phyloP scores from a whole-genome alignment of 2,797 vertebrate species.

The Eurystomus glaucurus region DNA sequence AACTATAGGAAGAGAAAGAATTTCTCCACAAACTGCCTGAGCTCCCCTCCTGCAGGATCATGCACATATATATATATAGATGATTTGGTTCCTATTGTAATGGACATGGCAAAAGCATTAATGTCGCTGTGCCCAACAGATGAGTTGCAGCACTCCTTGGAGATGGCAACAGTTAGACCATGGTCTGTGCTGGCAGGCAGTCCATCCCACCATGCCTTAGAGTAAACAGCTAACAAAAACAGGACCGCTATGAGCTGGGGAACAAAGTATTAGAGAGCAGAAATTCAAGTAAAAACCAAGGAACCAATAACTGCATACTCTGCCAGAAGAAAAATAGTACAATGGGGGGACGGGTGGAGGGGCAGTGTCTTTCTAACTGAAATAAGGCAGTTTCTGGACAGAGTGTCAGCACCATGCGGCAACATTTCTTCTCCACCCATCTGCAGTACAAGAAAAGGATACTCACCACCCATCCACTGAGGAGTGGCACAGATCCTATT shows the following conservation, averaged over 20 bases:
- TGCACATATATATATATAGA: not conserved
- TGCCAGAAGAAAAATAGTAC: not conserved
- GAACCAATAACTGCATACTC: not conserved
- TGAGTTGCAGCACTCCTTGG: not conserved
- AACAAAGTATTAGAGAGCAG: slow-evolving; percentile 5
- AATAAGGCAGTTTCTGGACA: not conserved
- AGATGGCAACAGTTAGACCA: not conserved
- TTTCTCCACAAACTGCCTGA: not conserved
- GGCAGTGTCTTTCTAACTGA: not conserved
- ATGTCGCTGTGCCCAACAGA: not conserved
- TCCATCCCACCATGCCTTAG: not conserved
- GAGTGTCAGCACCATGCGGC: slow-evolving; percentile 16
- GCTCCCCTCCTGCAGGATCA: not conserved
- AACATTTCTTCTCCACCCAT: slow-evolving; percentile 49
- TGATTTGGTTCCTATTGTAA: not conserved
- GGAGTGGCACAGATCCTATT: slow-evolving; percentile 42
- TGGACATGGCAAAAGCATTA: not conserved
- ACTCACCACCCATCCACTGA: slow-evolving; percentile 37
- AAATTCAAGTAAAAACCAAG: not conserved
- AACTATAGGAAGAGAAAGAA: not conserved
- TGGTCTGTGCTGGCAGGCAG: not conserved
- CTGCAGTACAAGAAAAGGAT: slow-evolving; percentile 8
- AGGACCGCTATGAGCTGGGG: not conserved
- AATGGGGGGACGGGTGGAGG: rapidly evolving
- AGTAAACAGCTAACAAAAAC: not conserved